These are phyloP conservation scores for Heliopora coerulea DNA, from an alignment of 92 coral and sea anemone genomes.

Conservation along the genomic window DNA sequence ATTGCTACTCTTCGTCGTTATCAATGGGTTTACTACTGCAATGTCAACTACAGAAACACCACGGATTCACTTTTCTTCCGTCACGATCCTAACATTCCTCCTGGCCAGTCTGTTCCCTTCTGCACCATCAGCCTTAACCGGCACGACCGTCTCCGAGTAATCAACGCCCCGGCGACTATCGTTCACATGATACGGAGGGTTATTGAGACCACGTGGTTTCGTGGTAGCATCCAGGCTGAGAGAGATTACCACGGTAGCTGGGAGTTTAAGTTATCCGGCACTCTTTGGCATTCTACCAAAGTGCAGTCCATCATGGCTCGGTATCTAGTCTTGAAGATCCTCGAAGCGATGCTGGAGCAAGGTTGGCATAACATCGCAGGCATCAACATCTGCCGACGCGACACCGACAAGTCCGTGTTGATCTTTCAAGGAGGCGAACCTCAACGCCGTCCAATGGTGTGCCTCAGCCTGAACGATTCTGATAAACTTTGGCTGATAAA, in stretches of 20 bases:
- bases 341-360: constrained; percentile 63
- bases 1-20: constrained; percentile 18
- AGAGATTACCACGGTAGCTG: constrained; percentile 55
- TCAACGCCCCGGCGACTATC: constrained; percentile 49
- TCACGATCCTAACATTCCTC: constrained; percentile 49
- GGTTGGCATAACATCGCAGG: constrained; percentile 67
- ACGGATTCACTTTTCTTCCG: constrained; percentile 63
- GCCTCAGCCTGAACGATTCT: constrained; percentile 57
- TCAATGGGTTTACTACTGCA: constrained; percentile 11
- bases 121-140: constrained; percentile 58
- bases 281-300: constrained; percentile 70
- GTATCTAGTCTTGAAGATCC: constrained; percentile 58
- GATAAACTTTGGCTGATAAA: constrained; percentile 61
- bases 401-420: constrained; percentile 56
- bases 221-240: constrained; percentile 54
- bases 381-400: constrained; percentile 48
- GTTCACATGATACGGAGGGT: constrained; percentile 50
- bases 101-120: constrained; percentile 36
- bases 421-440: constrained; percentile 59
- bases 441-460: constrained; percentile 56
- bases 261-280: constrained; percentile 69
- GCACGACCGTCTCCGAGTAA: constrained; percentile 53
- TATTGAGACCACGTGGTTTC: constrained; percentile 50
- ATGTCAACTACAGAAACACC: constrained; percentile 20
- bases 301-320: constrained; percentile 65